Evolutionary conservation across 2,888 invertebrate genomes (phyloP), one percentile per base, ranked within the genome.

Genomic region (Nephrotoma appendiculata): DNA sequence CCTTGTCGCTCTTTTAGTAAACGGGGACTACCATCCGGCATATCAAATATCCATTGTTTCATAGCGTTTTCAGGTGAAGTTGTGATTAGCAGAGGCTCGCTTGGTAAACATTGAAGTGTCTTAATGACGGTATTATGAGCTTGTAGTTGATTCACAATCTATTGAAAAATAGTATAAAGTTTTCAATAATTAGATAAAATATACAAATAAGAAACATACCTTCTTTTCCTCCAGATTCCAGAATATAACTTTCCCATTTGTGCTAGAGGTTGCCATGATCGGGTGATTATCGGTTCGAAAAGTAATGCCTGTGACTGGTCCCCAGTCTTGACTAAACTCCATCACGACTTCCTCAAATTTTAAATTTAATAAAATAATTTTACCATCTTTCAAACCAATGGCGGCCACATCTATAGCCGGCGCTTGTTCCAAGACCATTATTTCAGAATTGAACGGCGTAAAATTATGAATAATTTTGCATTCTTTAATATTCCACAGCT

Each of bases 61-160:
- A 99, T 92, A 6, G 98, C 96, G 91, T 99, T 99, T 89, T 99
- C 99, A n/a, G 96, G 94, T 0, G 98, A 98, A 11, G 97, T 97
- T 0, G 98, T 97, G 1, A 98, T 94, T 91, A 99, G 93, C 0
- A 99, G 91, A 0, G 99, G 98, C 90, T 99, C 98, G 87, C 95
- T 96, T 85, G 96, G 95, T 85, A 99, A 92, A 91, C 96, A 98
- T 88, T 95, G 93, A 89, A 98, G 92, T 0, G 98, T 97, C 9
- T 95, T 94, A 3, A 99, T 95, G 11, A 94, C 91, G 0, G 92
- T 93, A 85, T 93, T 92, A 90, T 99, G 99, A 0, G 97, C 98
- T 86, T 95, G 92, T 31, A 98, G 91, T 91, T 98, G 98, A 87
- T 96, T 96, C 87, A 95, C 93, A 0, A 98, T 93, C 90, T 90